Evolutionary conservation across 2,797 vertebrate species (phyloP).

Genomic region (Falco novaeseelandiae): DNA sequence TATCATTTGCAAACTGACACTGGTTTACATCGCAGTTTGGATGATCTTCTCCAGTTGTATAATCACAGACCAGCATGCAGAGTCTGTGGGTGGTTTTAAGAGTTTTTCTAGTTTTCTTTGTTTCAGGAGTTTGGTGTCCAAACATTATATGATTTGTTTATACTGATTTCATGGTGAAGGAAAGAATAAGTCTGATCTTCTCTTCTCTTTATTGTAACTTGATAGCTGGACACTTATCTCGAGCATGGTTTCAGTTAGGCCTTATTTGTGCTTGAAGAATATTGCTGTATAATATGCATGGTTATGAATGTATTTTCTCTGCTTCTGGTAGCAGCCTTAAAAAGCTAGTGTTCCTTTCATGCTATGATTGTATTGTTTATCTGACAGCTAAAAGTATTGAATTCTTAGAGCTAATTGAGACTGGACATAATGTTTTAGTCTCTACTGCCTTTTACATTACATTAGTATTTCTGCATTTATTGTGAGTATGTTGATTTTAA

Average conservation of each 20-base stretch:
- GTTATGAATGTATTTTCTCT: not conserved
- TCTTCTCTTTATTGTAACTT: slow-evolving; percentile 27
- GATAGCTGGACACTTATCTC: slow-evolving; percentile 28
- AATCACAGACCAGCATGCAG: slow-evolving; percentile 33
- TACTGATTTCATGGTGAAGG: slow-evolving; percentile 46
- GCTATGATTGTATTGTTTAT: not conserved
- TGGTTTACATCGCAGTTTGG: slow-evolving; percentile 52
- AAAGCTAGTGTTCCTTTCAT: not conserved
- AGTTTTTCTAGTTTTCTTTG: slow-evolving; percentile 54
- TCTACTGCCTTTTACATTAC: not conserved
- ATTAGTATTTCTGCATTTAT: not conserved
- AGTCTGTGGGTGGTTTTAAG: slow-evolving; percentile 60
- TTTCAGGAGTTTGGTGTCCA: slow-evolving; percentile 54
- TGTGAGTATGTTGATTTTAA: not conserved
- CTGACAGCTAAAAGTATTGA: not conserved
- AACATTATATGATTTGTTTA: slow-evolving; percentile 62
- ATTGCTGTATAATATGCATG: not conserved
- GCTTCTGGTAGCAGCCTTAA: not conserved
- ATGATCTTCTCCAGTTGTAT: slow-evolving; percentile 67
- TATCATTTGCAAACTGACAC: slow-evolving; percentile 26
- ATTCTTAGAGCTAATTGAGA: not conserved
- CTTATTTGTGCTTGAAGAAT: slow-evolving; percentile 4
- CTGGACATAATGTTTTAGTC: not conserved
- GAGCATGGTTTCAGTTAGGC: slow-evolving; percentile 12
- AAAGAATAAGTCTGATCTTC: slow-evolving; percentile 41